phyloP scores from a whole-genome alignment of 2,888 invertebrate genomes.

The Campopleginae sp. region DNA sequence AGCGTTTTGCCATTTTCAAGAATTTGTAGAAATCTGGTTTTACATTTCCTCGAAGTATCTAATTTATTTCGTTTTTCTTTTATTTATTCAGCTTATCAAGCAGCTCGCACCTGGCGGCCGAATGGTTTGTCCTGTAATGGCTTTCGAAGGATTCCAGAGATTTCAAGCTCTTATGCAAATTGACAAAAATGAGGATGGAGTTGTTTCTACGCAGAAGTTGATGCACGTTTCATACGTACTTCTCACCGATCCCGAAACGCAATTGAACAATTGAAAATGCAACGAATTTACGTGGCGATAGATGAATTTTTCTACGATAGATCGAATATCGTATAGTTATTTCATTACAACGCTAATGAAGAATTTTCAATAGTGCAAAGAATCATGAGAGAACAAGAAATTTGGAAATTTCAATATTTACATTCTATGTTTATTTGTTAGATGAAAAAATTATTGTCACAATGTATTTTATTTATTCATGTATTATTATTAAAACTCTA shows the following conservation, averaged over 20 bases:
- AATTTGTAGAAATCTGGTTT: background rate
- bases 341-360: conserved; percentile 9
- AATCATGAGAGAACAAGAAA: background rate
- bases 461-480: conserved; percentile 50
- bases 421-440: conserved; percentile 34
- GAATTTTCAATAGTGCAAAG: background rate
- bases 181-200: conserved; percentile 94
- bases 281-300: conserved; percentile 4
- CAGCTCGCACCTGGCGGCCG: conserved; percentile 97
- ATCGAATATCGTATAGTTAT: conserved; percentile 9
- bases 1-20: background rate
- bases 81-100: conserved; percentile 91
- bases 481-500: conserved; percentile 32
- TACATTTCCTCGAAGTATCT: background rate
- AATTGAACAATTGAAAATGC: conserved; percentile 83
- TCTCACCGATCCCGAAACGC: conserved; percentile 93
- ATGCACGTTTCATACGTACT: conserved; percentile 99
- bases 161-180: conserved; percentile 87
- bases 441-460: conserved; percentile 23
- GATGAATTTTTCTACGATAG: conserved; percentile 52
- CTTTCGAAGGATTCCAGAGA: conserved; percentile 92
- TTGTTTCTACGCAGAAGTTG: conserved; percentile 89
- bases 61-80: background rate
- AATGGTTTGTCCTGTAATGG: conserved; percentile 95
- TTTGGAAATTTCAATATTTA: conserved; percentile 13